These are phyloP conservation scores for Poliocrania exsul DNA, from an alignment of 2,797 vertebrate species.

Conservation along the genomic window DNA sequence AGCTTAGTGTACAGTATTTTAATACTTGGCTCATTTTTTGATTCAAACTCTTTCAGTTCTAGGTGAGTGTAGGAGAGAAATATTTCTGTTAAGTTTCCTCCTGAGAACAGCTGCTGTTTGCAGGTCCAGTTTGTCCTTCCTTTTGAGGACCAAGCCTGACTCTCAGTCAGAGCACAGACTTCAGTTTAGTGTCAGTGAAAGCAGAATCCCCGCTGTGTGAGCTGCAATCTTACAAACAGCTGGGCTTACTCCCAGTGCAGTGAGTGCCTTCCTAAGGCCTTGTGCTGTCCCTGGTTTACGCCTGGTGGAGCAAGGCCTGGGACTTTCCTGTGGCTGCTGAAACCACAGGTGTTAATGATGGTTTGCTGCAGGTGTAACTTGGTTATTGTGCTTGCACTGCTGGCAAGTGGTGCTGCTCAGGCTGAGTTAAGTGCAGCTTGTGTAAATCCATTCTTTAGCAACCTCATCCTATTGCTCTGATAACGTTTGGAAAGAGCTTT, in stretches of 20 bases:
- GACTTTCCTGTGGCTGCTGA: neutral
- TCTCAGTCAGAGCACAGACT: neutral
- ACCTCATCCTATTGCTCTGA: neutral
- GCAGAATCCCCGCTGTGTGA: neutral
- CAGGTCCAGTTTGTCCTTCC: neutral
- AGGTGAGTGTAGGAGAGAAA: neutral
- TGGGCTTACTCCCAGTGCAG: neutral
- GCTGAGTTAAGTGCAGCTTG: neutral
- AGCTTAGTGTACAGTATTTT: fast-evolving
- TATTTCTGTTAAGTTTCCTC: neutral
- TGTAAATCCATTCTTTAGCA: neutral
- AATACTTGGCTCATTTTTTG: neutral
- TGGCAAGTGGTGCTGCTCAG: neutral
- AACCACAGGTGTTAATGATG: neutral
- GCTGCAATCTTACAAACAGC: neutral
- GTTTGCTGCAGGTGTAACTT: neutral
- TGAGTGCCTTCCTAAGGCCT: neutral
- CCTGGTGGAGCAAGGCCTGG: neutral
- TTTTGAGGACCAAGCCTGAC: neutral
- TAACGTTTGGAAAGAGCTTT: neutral
- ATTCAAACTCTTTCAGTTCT: neutral
- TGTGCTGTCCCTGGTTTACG: neutral
- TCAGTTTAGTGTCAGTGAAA: neutral
- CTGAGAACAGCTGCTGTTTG: neutral
- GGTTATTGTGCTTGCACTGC: neutral